Conservation (phyloP, 2,888 invertebrate species). For the Nycteola revayana region DNA sequence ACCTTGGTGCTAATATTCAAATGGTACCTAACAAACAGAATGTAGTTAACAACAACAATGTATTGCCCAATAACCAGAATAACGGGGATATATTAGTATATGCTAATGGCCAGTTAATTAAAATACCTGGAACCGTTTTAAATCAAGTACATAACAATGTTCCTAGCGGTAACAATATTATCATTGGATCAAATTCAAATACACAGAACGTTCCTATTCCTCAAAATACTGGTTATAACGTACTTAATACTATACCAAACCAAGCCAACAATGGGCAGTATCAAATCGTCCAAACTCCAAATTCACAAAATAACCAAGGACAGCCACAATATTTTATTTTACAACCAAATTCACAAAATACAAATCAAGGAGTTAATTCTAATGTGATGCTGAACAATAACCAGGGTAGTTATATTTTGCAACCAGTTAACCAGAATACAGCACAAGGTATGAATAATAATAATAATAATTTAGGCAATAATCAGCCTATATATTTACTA, state of each 20-base stretch:
- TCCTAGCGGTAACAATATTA: slow-evolving; percentile 11
- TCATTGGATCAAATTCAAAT: too few species aligned
- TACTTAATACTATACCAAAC: slow-evolving; percentile 15
- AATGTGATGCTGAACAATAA: too few species aligned
- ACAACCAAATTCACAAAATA: too few species aligned
- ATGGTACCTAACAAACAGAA: slow-evolving; percentile 6
- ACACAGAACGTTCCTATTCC: slow-evolving; percentile 1
- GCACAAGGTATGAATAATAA: slow-evolving; percentile 6
- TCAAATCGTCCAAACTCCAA: slow-evolving; percentile 6
- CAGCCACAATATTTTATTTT: too few species aligned
- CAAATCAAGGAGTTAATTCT: too few species aligned
- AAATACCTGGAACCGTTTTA: slow-evolving; percentile 24
- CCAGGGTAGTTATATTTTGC: background rate
- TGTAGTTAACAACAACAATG: slow-evolving; percentile 9
- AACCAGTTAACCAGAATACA: slow-evolving; percentile 2
- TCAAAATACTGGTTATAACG: slow-evolving; percentile 11
- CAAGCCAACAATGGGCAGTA: slow-evolving; percentile 3
- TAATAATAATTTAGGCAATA: background rate
- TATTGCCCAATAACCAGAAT: slow-evolving; percentile 5
- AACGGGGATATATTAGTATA: slow-evolving; percentile 19
- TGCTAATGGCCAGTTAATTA: slow-evolving; percentile 22
- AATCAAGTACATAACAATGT: slow-evolving; percentile 15
- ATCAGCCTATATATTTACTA: too few species aligned
- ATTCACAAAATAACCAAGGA: background rate
- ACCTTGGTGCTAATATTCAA: slow-evolving; percentile 6